A percentile compares a stretch with the other conserved stretches of the same genome.
Conservation (phyloP, 2,797 vertebrate species). For the Anguilla obscura region DNA sequence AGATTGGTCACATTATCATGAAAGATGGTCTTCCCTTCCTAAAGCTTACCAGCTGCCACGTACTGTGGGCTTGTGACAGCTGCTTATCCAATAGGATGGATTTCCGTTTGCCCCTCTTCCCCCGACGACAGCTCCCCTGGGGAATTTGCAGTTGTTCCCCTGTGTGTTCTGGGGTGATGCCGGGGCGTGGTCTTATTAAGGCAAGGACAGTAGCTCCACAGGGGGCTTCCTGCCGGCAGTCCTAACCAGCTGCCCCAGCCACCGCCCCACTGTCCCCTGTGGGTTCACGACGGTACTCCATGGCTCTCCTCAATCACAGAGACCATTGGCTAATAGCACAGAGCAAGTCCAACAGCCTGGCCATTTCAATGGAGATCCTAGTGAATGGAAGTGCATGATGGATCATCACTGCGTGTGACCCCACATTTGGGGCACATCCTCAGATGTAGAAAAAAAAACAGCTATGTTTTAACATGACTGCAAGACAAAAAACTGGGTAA, state of each 20-base stretch:
- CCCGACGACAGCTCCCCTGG: neutral
- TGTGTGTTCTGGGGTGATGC: neutral
- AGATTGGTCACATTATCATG: neutral
- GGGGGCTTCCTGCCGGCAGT: neutral
- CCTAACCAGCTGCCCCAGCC: neutral
- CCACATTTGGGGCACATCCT: neutral
- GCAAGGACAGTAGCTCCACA: neutral
- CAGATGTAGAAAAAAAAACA: too few relatives aligned
- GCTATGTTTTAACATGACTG: too few relatives aligned
- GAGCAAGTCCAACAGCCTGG: neutral
- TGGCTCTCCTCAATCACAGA: neutral
- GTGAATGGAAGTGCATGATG: neutral
- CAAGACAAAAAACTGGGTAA: too few relatives aligned
- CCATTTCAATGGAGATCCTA: too few relatives aligned
- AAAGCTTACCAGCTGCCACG: neutral
- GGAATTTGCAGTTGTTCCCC: neutral
- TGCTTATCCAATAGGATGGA: neutral
- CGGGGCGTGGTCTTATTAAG: neutral
- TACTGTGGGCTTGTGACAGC: neutral
- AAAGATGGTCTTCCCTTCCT: neutral
- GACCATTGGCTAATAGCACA: neutral
- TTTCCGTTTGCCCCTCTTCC: neutral
- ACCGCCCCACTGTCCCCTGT: neutral
- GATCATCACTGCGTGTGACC: neutral
- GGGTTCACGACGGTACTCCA: neutral